Evolutionary conservation across 2,888 invertebrate genomes (phyloP).

Genomic region (Epinotia bilunana): DNA sequence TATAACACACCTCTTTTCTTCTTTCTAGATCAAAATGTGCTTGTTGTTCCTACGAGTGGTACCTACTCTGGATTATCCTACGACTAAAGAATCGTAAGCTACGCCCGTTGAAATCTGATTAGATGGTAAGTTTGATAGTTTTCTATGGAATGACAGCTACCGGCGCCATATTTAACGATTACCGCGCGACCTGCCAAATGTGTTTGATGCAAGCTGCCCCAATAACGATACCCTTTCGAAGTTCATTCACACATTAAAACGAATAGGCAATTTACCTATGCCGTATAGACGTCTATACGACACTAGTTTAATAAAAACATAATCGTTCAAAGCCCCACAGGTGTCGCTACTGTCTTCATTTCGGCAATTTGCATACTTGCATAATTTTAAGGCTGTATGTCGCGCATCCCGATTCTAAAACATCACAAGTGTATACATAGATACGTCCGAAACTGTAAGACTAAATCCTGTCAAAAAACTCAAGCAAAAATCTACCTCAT

Average conservation of each 20-base stretch:
- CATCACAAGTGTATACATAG: not conserved
- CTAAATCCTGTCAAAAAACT: too few species aligned
- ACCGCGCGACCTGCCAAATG: not conserved
- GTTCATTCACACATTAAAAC: not conserved
- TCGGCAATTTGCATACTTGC: slow-evolving; percentile 38
- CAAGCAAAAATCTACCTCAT: too few species aligned
- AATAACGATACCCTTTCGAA: not conserved
- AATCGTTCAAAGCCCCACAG: slow-evolving; percentile 17
- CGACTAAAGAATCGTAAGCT: too few species aligned
- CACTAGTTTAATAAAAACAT: slow-evolving; percentile 30
- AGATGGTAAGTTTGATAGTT: too few species aligned
- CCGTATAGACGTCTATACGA: slow-evolving; percentile 36
- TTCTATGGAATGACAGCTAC: too few species aligned
- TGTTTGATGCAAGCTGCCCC: not conserved
- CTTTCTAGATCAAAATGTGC: too few species aligned
- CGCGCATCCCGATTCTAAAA: not conserved
- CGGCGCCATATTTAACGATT: too few species aligned
- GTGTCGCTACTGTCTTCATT: slow-evolving; percentile 37
- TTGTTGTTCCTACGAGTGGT: too few species aligned
- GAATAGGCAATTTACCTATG: not conserved
- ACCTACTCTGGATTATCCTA: too few species aligned
- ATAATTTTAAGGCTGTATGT: slow-evolving; percentile 32
- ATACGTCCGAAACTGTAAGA: too few species aligned
- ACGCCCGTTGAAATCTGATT: too few species aligned
- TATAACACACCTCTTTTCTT: too few species aligned